Base-by-base conservation (phyloP, 2,797 vertebrate species). In the Sebastiscus albofasciatus region DNA sequence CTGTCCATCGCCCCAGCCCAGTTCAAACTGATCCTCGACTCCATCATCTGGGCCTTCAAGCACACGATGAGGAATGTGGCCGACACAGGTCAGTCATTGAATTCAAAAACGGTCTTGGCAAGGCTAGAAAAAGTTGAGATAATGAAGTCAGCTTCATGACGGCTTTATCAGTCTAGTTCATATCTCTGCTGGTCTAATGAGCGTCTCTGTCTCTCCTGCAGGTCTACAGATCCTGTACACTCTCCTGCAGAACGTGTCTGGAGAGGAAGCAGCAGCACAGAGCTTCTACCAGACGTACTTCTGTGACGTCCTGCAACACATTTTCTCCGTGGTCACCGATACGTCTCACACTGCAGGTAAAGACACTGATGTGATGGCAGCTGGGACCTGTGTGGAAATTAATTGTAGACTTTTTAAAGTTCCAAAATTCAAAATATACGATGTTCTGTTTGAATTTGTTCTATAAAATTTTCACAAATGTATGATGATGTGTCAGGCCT, bases 211-310 rank as follows among this genome's bases (percentile, higher is more conserved):
- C 11, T 65, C 33, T 55, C 60, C 67, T 46, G 27, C 85, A 94
- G 93, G 98, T 67, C 96, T 99, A 27, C 98, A 99, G 92, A 97
- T 99, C 82, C 97, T 99, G 34, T 99, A 97, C 93, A 98, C 98
- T 1, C 95, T 99, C 22, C 96, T 99, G 67, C 98, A 99, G 94
- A 99, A 99, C 1, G 98, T 99, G 90, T 98, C 97, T 4, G 97
- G 97, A 88, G 98, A 99, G 81, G 98, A 99, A 84, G 96, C 97
- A 0, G 98, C 98, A 12, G 98, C 98, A 1, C 98, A 99, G 94
- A 99, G 98, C 91, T 99, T 99, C 92, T 99, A 99, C 87, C 98
- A 99, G 91, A 99, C 98, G 0, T 99, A 99, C 67, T 99, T 99
- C 94, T 99, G 98, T 42, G 98, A 99, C 77, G 95, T 99, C 86